Base-by-base conservation (phyloP, 1,140 invertebrate genomes). In the Drosophila rufa region DNA sequence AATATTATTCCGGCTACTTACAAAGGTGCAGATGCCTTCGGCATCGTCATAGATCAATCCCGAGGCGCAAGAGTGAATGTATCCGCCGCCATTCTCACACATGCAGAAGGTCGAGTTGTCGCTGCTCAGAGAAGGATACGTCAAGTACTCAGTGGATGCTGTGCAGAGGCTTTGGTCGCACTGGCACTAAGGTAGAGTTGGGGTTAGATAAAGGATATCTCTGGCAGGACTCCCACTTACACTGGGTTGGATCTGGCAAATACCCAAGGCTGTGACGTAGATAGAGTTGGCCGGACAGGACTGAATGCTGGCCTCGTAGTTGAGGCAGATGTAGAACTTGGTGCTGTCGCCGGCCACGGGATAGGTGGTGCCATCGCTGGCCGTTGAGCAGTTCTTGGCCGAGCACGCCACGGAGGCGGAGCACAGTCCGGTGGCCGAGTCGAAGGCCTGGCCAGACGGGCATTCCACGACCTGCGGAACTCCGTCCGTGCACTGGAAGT, bases 401-500 rank as follows among this genome's bases (percentile, higher is more conserved):
- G 33, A 46, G 25, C 84, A 87, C 5, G 19, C 22, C 1, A 55
- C 59, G 1, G 38, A 51, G 1, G 65, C 3, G 5, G 77, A 75
- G 66, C 84, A 87, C 14, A 40, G 15, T 4, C 62, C 61, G 0
- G 57, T 48, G 3, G 30, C 2, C 0, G 80, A 5, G 11, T 87
- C 42, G 19, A 78, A 87, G n/a, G 65, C 84, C 27, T 80, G 40
- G 7, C 69, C 82, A 0, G 27, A 14, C 7, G 68, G 30, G 51
- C 91, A 92, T 3, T 77, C 57, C 0, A 76, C 61, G 1, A 92
- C 91, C 27, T 66, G 36, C 1, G 91, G 50, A 12, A 76, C 45
- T 2, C 87, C 79, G 14, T 78, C 68, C 14, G 73, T 81, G 61
- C 91, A 92, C 14, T 90, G 67, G 50, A 60, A 92, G 64, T 89